Base-by-base conservation (phyloP, 2,888 invertebrate genomes). In the Meteorus colon region DNA sequence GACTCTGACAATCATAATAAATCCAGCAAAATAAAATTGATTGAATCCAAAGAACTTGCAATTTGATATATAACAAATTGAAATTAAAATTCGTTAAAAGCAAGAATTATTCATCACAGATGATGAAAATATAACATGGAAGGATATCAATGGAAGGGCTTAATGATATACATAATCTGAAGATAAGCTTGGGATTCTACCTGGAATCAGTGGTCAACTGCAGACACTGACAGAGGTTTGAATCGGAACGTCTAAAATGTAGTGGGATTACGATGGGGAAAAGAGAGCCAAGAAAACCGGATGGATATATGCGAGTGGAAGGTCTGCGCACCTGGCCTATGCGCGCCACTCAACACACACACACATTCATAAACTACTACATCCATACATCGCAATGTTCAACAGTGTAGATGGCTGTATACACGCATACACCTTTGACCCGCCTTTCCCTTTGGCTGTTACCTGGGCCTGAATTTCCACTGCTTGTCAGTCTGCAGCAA, bases 401-500 rank as follows among this genome's bases (percentile, higher is more conserved):
- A 73, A 63, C 75, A 73, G 70, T 63, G 37, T 19, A 62, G 60
- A 68, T 34, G 60, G 37, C 73, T 29, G 62, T 29, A 27, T 16
- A 67, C 27, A 77, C 66, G 67, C 69, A 67, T 69, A 77, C 78
- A 80, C 79, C 74, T 74, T 55, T 65, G 80, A 82, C 80, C 82
- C 82, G 84, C 87, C 87, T 87, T 88, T 87, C 86, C 87, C 86
- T 85, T 84, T 81, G 81, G 78, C 78, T 78, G 80, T 82, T 82
- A 83, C 83, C 84, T 82, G 83, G 78, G 77, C 80, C 81, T 81
- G 79, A 78, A 78, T 82, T 80, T 81, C 81, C 81, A 78, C 73
- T 71, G 74, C 55, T 65, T 14, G 55, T 73, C 29, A 62, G 66
- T 75, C 55, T 48, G 41, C 37, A n/a, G 51, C 29, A 45, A 19